These are phyloP conservation scores for Tanytarsus gracilentus DNA, from an alignment of 2,888 invertebrate species.

Conservation along the genomic window DNA sequence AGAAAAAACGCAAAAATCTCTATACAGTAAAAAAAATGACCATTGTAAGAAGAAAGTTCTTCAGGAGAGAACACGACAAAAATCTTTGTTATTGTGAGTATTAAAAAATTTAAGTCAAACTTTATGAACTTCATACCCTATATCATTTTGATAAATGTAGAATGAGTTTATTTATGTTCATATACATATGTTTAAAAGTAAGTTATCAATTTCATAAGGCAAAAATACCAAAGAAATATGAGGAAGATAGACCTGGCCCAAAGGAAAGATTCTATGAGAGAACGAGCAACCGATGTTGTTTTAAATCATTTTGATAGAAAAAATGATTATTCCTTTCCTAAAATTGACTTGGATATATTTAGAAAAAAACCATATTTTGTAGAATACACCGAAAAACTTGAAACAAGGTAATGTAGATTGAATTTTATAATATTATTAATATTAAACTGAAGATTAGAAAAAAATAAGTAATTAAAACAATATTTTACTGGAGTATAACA, in stretches of 20 bases:
- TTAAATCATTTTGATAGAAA: conserved; percentile 49
- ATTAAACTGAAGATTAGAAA: too few relatives aligned
- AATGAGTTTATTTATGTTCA: not conserved
- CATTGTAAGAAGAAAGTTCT: conserved; percentile 45
- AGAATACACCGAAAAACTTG: conserved; percentile 33
- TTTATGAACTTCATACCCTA: not conserved
- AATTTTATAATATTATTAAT: not conserved
- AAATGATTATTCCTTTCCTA: conserved; percentile 55
- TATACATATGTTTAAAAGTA: not conserved
- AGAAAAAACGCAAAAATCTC: conserved; percentile 46
- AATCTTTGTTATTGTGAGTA: conserved; percentile 22
- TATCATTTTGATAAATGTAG: not conserved
- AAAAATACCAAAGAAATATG: conserved; percentile 41
- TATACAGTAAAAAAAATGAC: conserved; percentile 45
- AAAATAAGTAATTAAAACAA: too few relatives aligned
- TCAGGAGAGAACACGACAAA: conserved; percentile 8
- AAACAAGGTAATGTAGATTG: conserved; percentile 32
- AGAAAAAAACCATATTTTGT: conserved; percentile 50
- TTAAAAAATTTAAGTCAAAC: not conserved
- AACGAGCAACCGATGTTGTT: conserved; percentile 44
- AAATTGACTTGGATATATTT: conserved; percentile 56
- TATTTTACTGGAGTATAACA: too few relatives aligned
- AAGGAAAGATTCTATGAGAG: conserved; percentile 39
- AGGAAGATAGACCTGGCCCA: conserved; percentile 46
- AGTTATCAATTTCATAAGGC: conserved; percentile 31